A percentile compares a stretch with the other conserved stretches of the same genome.
phyloP scores from a whole-genome alignment of 2,797 vertebrate species.

The Nyctibius grandis region DNA sequence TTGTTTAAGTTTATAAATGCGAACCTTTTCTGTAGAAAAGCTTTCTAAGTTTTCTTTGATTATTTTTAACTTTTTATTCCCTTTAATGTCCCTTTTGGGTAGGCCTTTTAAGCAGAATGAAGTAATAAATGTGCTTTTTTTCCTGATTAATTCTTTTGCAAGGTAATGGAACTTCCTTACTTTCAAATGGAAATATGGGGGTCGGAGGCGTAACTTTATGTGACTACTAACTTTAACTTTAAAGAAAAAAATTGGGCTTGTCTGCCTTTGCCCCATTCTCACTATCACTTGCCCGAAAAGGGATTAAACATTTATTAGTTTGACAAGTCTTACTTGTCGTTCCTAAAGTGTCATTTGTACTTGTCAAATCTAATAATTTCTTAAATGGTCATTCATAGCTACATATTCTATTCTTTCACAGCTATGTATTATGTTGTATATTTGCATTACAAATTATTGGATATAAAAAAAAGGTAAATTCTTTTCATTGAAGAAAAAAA shows the following conservation, averaged over 20 bases:
- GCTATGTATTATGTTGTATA: not conserved
- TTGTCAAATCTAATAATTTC: too few species aligned
- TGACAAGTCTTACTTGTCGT: not conserved
- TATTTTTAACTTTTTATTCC: not conserved
- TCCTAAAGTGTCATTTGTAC: too few species aligned
- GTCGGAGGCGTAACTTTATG: not conserved
- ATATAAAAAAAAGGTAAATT: not conserved
- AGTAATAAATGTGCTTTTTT: not conserved
- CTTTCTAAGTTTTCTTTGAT: not conserved
- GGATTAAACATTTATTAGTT: not conserved
- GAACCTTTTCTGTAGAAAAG: not conserved
- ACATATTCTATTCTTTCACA: not conserved
- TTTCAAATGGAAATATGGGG: not conserved
- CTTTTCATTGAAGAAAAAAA: not conserved
- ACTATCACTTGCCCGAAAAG: not conserved
- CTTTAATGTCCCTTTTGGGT: not conserved
- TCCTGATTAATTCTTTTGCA: not conserved
- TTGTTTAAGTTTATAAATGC: not conserved
- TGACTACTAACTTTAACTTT: not conserved
- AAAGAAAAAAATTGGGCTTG: not conserved
- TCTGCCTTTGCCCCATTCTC: not conserved
- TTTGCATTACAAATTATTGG: not conserved
- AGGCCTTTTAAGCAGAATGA: not conserved
- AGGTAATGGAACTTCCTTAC: not conserved
- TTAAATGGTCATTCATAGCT: not conserved